Conservation (phyloP, 2,888 invertebrate genomes). For the Tenthredo mesomela region DNA sequence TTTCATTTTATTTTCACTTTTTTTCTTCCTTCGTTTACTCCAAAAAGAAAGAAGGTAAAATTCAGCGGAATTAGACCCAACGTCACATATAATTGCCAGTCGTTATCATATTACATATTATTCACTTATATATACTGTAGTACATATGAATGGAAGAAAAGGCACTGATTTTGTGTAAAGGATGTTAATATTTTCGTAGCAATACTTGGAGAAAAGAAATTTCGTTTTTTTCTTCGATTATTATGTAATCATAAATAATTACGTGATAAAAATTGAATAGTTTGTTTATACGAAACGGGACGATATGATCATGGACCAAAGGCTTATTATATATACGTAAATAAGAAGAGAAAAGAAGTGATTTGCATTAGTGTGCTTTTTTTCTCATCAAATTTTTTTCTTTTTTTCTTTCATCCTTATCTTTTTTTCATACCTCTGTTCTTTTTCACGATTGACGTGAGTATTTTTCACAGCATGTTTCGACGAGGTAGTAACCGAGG, state of each 20-base stretch:
- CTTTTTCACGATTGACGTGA: background rate
- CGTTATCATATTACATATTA: background rate
- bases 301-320: background rate
- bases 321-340: background rate
- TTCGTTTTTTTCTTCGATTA: background rate
- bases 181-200: background rate
- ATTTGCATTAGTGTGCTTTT: constrained; percentile 39
- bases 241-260: background rate
- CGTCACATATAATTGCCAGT: background rate
- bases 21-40: background rate
- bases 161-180: background rate
- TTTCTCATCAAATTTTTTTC: constrained; percentile 1
- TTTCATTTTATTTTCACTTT: background rate
- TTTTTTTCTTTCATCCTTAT: constrained; percentile 23
- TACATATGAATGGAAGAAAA: background rate
- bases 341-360: background rate
- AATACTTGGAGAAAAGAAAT: background rate
- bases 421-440: background rate
- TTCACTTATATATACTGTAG: too few relatives aligned
- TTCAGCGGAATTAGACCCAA: background rate
- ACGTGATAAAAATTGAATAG: background rate
- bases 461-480: constrained; percentile 30
- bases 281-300: background rate
- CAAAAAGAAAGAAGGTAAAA: background rate
- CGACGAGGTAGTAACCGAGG: background rate